These are phyloP conservation scores for Seriola aureovittata DNA, from an alignment of 2,113 vertebrate genomes.

Conservation along the genomic window DNA sequence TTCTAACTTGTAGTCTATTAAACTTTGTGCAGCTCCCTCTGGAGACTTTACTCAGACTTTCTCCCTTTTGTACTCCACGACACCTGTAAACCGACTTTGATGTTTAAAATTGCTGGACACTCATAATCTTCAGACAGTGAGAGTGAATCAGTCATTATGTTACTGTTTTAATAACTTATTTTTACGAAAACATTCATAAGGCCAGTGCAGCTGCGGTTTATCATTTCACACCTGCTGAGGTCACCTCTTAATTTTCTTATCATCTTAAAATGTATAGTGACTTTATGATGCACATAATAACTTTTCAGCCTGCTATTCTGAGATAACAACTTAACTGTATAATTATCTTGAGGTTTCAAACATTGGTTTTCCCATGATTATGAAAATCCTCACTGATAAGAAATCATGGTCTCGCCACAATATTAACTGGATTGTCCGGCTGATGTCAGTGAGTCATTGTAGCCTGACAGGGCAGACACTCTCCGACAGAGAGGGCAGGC, in stretches of 20 bases:
- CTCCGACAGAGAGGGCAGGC: background rate
- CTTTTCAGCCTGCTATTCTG: background rate
- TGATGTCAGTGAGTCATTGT: constrained; percentile 1
- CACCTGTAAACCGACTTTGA: no score
- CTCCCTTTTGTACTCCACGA: no score
- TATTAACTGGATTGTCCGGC: background rate
- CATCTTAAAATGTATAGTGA: constrained; percentile 9
- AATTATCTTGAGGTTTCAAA: background rate
- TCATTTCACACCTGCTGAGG: background rate
- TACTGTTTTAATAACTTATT: no score
- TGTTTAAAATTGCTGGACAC: no score
- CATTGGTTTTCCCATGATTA: background rate
- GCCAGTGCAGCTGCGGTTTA: background rate
- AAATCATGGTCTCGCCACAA: background rate
- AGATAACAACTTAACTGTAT: background rate
- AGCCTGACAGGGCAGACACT: background rate
- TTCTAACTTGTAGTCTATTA: no score
- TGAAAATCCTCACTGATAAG: background rate
- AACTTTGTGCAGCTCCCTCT: no score
- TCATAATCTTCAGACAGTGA: no score
- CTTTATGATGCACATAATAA: background rate
- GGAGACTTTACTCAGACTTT: no score
- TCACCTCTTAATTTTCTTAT: background rate
- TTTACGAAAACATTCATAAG: background rate
- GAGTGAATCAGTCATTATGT: no score